phyloP scores from a whole-genome alignment of 2,113 vertebrate species.

The Sterna hirundo region DNA sequence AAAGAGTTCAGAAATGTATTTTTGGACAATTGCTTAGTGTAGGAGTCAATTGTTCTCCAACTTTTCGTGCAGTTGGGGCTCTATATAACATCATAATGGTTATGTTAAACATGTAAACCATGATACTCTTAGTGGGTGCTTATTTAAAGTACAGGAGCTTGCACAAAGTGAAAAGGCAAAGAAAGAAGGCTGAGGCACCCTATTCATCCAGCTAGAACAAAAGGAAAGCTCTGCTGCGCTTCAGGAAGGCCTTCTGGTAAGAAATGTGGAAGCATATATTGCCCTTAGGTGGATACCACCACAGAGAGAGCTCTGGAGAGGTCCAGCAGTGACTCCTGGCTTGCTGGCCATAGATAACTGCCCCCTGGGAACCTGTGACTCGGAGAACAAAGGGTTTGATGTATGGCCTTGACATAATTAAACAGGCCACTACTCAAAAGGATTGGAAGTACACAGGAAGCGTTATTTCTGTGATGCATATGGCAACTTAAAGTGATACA shows the following conservation, averaged over 20 bases:
- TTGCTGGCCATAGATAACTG: neutral
- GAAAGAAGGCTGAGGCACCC: neutral
- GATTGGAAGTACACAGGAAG: neutral
- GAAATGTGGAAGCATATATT: neutral
- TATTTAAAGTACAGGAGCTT: neutral
- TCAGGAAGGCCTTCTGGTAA: neutral
- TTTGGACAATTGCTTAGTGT: neutral
- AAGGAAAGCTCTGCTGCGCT: neutral
- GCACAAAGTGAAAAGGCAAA: neutral
- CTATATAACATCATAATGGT: neutral
- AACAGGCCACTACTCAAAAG: neutral
- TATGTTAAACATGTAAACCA: neutral
- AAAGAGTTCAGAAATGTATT: neutral
- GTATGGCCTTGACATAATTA: neutral
- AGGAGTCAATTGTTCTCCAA: neutral
- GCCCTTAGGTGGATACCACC: neutral
- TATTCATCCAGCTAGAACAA: neutral
- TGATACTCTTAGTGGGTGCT: neutral
- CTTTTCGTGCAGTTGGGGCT: neutral
- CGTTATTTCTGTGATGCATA: neutral
- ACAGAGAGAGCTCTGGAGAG: neutral
- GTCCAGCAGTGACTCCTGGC: neutral
- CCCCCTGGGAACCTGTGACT: neutral
- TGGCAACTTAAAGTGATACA: neutral
- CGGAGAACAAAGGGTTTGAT: neutral